phyloP scores from a whole-genome alignment of 2,888 invertebrate species.

The Lysandra coridon region DNA sequence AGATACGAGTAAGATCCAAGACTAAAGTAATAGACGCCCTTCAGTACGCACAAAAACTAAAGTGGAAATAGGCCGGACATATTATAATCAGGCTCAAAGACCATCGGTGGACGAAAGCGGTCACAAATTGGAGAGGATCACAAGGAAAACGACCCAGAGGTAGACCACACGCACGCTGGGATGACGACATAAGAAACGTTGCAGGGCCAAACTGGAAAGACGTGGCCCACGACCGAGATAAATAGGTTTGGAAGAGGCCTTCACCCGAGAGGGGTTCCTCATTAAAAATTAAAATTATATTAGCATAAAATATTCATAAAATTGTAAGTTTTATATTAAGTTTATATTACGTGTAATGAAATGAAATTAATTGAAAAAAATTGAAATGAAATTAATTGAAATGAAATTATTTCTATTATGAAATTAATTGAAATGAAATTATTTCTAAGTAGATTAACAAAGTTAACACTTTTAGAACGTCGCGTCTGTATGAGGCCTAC shows the following conservation, averaged over 20 bases:
- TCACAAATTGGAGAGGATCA: conserved; percentile 17
- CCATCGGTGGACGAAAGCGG: conserved; percentile 14
- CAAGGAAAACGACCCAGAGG: conserved; percentile 8
- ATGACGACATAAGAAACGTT: not conserved
- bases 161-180: conserved; percentile 6
- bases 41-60: too few species aligned
- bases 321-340: too few species aligned
- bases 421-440: too few species aligned
- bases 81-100: conserved; percentile 23
- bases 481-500: too few species aligned
- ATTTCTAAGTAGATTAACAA: too few species aligned
- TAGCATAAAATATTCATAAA: too few species aligned
- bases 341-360: too few species aligned
- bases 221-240: not conserved
- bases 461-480: too few species aligned
- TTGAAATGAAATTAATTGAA: too few species aligned
- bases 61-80: conserved; percentile 36
- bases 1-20: conserved; percentile 32
- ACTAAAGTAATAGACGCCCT: conserved; percentile 36
- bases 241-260: not conserved
- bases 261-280: not conserved
- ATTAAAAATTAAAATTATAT: not conserved
- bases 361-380: too few species aligned
- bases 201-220: not conserved
- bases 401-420: too few species aligned